Conservation (phyloP, 2,888 invertebrate genomes). For the Agelastica alni region DNA sequence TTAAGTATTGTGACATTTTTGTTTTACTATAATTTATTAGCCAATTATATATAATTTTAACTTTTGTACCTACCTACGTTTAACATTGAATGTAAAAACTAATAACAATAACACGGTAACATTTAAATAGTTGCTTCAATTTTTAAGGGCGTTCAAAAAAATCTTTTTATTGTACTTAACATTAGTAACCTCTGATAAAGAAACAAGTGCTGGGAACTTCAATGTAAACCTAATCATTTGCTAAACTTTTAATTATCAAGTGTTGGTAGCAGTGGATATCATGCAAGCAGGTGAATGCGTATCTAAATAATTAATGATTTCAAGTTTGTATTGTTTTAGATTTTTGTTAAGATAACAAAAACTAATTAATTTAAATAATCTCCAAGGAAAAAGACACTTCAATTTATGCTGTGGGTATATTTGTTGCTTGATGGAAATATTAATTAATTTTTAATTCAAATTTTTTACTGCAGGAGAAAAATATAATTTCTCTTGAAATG, state of each 20-base stretch:
- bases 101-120: no score
- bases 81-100: no score
- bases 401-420: conserved; percentile 12
- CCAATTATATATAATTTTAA: no score
- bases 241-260: conserved; percentile 35
- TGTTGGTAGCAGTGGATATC: conserved; percentile 33
- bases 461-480: conserved; percentile 3
- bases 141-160: no score
- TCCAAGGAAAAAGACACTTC: conserved; percentile 29
- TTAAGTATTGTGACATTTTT: no score
- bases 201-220: no score
- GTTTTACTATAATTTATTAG: no score
- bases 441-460: conserved; percentile 24
- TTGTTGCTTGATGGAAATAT: conserved; percentile 18
- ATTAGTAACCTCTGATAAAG: no score
- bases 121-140: no score
- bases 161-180: no score
- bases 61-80: no score
- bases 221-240: conserved; percentile 26
- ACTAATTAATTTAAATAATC: conserved; percentile 41
- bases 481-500: no score
- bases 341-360: conserved; percentile 38
- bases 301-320: conserved; percentile 40
- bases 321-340: conserved; percentile 38
- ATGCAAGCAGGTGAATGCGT: conserved; percentile 37